Evolutionary conservation across 2,113 vertebrate species (phyloP).

Genomic region (Tor tambroides): DNA sequence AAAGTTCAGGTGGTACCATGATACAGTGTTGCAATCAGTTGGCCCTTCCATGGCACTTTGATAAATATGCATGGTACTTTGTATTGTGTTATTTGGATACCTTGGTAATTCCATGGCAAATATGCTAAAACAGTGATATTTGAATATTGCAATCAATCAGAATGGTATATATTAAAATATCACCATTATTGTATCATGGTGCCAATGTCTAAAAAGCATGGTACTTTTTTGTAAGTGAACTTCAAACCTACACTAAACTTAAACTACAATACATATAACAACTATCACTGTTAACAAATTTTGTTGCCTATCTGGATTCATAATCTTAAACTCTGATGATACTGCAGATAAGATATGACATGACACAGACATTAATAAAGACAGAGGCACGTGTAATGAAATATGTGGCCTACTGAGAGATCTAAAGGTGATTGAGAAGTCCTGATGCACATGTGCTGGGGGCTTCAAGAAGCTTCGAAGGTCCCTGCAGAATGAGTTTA

Average conservation of each 20-base stretch:
- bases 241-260: background rate
- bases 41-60: too few species aligned
- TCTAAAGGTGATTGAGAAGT: constrained; percentile 20
- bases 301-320: background rate
- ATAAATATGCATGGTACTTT: too few species aligned
- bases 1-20: too few species aligned
- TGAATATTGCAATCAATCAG: background rate
- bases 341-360: background rate
- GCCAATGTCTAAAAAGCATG: background rate
- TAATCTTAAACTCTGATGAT: background rate
- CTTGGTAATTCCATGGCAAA: background rate
- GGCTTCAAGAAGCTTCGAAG: constrained; percentile 26
- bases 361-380: background rate
- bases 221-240: background rate
- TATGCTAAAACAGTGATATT: too few species aligned
- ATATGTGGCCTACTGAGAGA: constrained; percentile 7
- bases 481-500: background rate
- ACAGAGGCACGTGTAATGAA: background rate
- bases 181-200: background rate
- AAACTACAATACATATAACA: background rate
- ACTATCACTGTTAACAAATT: background rate
- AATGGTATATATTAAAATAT: background rate
- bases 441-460: background rate
- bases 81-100: too few species aligned
- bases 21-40: too few species aligned